Evolutionary conservation across 1,140 invertebrate genomes (phyloP).

Genomic region (Chironomus tepperi): DNA sequence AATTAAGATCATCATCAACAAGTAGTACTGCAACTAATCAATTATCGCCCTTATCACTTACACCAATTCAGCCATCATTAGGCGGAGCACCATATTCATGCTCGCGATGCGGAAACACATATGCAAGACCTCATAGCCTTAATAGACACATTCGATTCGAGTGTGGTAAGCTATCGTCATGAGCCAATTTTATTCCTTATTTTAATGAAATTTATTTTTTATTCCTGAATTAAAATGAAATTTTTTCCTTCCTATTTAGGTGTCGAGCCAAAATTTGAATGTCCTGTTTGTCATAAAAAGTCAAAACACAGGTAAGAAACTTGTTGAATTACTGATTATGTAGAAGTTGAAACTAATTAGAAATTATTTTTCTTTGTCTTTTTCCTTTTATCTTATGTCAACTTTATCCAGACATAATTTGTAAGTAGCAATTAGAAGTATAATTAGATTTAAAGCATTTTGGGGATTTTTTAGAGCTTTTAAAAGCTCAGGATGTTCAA

Average conservation of each 20-base stretch:
- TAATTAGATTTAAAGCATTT: too few relatives aligned
- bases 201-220: not conserved
- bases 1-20: constrained; percentile 25
- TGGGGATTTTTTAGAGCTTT: too few relatives aligned
- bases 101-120: constrained; percentile 48
- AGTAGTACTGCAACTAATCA: constrained; percentile 25
- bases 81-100: constrained; percentile 40
- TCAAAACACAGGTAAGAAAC: constrained; percentile 45
- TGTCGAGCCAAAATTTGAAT: constrained; percentile 48
- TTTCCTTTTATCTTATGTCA: not conserved
- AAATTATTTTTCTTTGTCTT: not conserved
- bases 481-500: too few relatives aligned
- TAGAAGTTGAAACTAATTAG: not conserved
- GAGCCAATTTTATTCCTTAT: not conserved
- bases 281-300: constrained; percentile 49
- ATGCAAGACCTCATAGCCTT: constrained; percentile 49
- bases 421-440: not conserved
- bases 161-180: constrained; percentile 41
- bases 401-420: constrained; percentile 40
- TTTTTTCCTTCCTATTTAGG: not conserved
- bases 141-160: constrained; percentile 56
- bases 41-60: constrained; percentile 22
- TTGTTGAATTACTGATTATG: not conserved
- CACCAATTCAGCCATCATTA: constrained; percentile 16
- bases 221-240: too few relatives aligned